Percentiles rank a stretch among this genome's conserved stretches.
These are phyloP conservation scores for Boulengeromyrus knoepffleri DNA, from an alignment of 2,113 vertebrate genomes.

Conservation along the genomic window DNA sequence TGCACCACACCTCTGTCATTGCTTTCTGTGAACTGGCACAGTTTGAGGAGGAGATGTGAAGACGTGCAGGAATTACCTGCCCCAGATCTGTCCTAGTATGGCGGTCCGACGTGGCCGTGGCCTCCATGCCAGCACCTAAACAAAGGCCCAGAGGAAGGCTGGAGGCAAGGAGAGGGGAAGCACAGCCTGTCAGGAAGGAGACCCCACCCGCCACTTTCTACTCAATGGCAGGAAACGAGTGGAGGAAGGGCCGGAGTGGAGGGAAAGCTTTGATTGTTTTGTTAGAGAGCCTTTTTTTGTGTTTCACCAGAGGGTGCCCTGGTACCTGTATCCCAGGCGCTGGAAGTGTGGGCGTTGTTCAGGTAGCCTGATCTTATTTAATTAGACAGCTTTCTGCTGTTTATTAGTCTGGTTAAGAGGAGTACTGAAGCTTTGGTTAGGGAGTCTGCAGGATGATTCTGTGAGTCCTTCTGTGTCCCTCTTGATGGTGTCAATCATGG, in stretches of 20 bases:
- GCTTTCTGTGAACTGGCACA: background rate
- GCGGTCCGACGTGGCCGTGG: background rate
- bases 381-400: background rate
- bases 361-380: background rate
- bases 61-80: background rate
- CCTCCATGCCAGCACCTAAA: background rate
- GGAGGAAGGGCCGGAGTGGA: background rate
- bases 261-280: background rate
- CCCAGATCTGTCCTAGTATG: background rate
- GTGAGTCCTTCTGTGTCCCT: background rate
- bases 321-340: background rate
- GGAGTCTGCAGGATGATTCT: background rate
- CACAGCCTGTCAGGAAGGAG: background rate
- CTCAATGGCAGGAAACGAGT: slow-evolving; percentile 2
- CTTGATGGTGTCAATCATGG: background rate
- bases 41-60: background rate
- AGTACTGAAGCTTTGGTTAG: background rate
- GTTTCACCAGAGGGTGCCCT: background rate
- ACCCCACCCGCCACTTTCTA: background rate
- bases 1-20: background rate
- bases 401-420: background rate
- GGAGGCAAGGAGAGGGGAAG: background rate
- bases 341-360: background rate
- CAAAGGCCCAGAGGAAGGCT: background rate
- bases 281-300: background rate